phyloP scores from a whole-genome alignment of 2,888 invertebrate species.

The Cenopis cana region DNA sequence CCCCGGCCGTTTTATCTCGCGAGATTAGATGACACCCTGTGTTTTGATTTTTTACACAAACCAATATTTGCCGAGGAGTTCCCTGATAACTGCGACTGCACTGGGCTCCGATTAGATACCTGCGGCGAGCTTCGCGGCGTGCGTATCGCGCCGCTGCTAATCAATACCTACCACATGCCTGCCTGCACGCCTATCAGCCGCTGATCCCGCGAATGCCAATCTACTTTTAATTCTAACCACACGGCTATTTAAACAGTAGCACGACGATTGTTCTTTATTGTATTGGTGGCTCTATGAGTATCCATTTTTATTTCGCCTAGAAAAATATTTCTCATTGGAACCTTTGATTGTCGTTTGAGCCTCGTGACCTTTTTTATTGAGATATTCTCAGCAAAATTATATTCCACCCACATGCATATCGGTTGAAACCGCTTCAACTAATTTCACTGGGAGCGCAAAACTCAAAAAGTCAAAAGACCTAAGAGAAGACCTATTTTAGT shows the following conservation, averaged over 20 bases:
- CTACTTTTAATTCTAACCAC: slow-evolving; percentile 18
- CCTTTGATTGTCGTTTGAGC: too few relatives aligned
- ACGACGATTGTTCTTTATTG: neutral
- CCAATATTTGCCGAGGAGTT: slow-evolving; percentile 84
- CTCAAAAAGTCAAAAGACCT: too few relatives aligned
- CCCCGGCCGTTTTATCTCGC: slow-evolving; percentile 81
- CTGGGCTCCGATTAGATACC: slow-evolving; percentile 76
- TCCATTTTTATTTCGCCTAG: neutral
- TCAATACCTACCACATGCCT: slow-evolving; percentile 60
- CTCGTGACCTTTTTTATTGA: too few relatives aligned
- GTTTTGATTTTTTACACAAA: slow-evolving; percentile 82
- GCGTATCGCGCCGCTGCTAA: slow-evolving; percentile 50
- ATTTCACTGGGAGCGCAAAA: too few relatives aligned
- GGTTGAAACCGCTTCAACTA: too few relatives aligned
- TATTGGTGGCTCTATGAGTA: neutral
- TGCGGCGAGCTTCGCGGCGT: slow-evolving; percentile 52
- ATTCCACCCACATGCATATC: too few relatives aligned
- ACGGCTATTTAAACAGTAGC: too few relatives aligned
- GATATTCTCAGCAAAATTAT: too few relatives aligned
- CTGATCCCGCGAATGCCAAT: slow-evolving; percentile 28
- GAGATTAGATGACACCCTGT: slow-evolving; percentile 84
- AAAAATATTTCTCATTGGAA: too few relatives aligned
- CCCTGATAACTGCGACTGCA: slow-evolving; percentile 77
- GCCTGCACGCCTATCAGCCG: slow-evolving; percentile 29
- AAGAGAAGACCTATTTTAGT: too few relatives aligned